Evolutionary conservation across 2,888 invertebrate species (phyloP), one percentile per base, ranked within the genome.

Genomic region (Corythucha ciliata): DNA sequence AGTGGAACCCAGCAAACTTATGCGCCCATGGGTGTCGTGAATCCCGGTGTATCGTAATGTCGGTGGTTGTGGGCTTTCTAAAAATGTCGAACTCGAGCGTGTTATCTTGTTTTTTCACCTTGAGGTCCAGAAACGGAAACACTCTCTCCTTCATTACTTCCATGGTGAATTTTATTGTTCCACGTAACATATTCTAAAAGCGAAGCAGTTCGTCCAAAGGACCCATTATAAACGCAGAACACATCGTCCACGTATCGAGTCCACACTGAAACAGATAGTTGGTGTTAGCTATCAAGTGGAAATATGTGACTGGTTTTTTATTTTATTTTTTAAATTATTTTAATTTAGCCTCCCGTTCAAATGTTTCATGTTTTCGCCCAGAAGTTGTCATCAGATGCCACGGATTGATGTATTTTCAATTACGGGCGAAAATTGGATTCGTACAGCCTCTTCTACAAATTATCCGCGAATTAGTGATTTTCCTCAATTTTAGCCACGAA

Each of bases 11-110:
- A 10, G 45, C 29, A 20, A 45, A n/a, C 20, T 45, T 45, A n/a
- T 45, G 45, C 20, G 29, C n/a, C 27, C 32, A 29, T 18, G 45
- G 45, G n/a, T 45, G 45, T 12, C 18, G 14, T 26, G 45, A 45
- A 8, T 26, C 32, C 18, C 20, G 20, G 29, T 26, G 25, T 12
- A 45, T 45, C 8, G 16, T 26, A 12, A 29, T 12, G 16, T 45
- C 32, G 12, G 45, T 29, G 12, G 45, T 45, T 16, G 26, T 45
- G 14, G 45, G 27, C 32, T 45, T 45, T 45, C 45, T 32, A 8
- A 12, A 45, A 12, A 45, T 45, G n/a, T n/a, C n/a, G n/a, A n/a
- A n/a, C 21, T 45, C 14, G 16, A 45, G 45, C 3, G 14, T 27
- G 14, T 18, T 14, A 12, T 6, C 32, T 14, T 18, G 5, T 33